phyloP scores from a whole-genome alignment of 2,113 vertebrate genomes.

The Cyphomyrus discorhynchus region DNA sequence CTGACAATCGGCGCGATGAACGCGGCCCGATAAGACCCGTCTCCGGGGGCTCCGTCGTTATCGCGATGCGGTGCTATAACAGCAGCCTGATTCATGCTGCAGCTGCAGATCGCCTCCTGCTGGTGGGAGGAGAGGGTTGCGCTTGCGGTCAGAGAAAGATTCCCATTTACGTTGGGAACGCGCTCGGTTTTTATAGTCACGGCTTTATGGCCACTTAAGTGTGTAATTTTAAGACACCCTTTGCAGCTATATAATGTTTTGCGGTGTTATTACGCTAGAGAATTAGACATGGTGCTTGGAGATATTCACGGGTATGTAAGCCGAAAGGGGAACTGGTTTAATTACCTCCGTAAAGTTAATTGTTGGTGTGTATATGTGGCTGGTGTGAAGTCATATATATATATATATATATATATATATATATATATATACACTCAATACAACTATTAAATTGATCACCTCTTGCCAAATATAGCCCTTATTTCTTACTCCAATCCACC shows the following conservation, averaged over 20 bases:
- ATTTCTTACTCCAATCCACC: background rate
- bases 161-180: background rate
- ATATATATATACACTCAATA: background rate
- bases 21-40: background rate
- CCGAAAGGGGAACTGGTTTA: background rate
- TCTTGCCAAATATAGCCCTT: background rate
- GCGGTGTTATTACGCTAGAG: background rate
- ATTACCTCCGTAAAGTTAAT: background rate
- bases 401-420: background rate
- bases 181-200: background rate
- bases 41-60: background rate
- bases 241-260: conserved; percentile 3
- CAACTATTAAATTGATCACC: background rate
- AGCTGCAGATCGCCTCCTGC: background rate
- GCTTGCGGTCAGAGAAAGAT: background rate
- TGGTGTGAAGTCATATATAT: background rate
- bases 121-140: background rate
- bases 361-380: background rate
- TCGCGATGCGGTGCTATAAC: background rate
- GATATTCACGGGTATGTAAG: background rate
- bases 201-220: background rate
- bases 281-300: background rate
- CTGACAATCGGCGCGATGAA: background rate
- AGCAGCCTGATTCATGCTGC: background rate
- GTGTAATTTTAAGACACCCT: background rate